These are phyloP conservation scores for Acanthoscelides obtectus DNA, from an alignment of 2,888 invertebrate genomes.

Conservation along the genomic window DNA sequence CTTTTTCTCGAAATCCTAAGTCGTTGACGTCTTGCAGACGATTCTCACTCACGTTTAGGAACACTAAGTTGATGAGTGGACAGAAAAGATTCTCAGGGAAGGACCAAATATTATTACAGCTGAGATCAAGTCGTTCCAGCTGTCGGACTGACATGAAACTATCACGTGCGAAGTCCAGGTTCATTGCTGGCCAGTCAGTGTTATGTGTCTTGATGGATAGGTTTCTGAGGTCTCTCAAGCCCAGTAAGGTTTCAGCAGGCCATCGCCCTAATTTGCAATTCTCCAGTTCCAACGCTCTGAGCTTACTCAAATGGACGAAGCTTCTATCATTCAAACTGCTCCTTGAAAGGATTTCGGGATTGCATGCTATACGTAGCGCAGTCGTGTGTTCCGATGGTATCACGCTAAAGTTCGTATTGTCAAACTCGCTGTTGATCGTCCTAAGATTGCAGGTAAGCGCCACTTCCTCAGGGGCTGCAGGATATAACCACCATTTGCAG, in stretches of 20 bases:
- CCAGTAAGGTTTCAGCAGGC: slow-evolving; percentile 74
- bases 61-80: slow-evolving; percentile 70
- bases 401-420: slow-evolving; percentile 82
- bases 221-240: slow-evolving; percentile 75
- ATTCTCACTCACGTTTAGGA: slow-evolving; percentile 82
- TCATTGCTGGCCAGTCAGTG: slow-evolving; percentile 78
- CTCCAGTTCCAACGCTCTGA: slow-evolving; percentile 76
- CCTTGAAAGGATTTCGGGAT: slow-evolving; percentile 73
- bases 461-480: slow-evolving; percentile 63
- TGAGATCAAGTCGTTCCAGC: slow-evolving; percentile 78
- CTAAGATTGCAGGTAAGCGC: slow-evolving; percentile 74
- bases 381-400: slow-evolving; percentile 81
- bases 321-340: slow-evolving; percentile 73
- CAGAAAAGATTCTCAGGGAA: slow-evolving; percentile 84
- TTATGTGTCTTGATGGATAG: slow-evolving; percentile 82
- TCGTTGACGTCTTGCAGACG: slow-evolving; percentile 84
- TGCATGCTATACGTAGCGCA: slow-evolving; percentile 73
- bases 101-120: slow-evolving; percentile 86
- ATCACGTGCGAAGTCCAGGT: slow-evolving; percentile 74
- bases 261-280: slow-evolving; percentile 83
- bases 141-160: slow-evolving; percentile 74
- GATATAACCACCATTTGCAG: slow-evolving; percentile 73
- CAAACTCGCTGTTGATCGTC: slow-evolving; percentile 82
- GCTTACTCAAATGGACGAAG: slow-evolving; percentile 73
- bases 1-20: slow-evolving; percentile 75